Evolutionary conservation across 2,888 invertebrate genomes (phyloP), one percentile per base, ranked within the genome.

Genomic region (Chrysomela aeneicollis): DNA sequence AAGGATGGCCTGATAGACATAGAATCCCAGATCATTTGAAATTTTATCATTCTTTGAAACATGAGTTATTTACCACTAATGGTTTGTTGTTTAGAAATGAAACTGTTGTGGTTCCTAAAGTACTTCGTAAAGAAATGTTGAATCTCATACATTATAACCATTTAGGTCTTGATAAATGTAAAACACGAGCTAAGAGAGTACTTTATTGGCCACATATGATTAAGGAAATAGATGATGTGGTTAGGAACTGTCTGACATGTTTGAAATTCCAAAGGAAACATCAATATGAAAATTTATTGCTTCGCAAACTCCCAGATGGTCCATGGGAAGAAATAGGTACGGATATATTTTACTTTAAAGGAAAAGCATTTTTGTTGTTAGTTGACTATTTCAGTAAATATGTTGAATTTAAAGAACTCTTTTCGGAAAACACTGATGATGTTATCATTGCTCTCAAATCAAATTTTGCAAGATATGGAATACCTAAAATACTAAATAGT

Each of bases 1-100:
- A 64, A n/a, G 51, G 54, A 51, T 69, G 67, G 63, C 64, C 64
- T 32, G 37, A 58, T 18, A 57, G 55, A 50, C 46, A 50, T 46
- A 57, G 64, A 64, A 6, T 52, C 18, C 51, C 30, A 15, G 51
- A 35, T 15, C 19, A 22, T 35, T 18, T 61, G 22, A 18, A 47
- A 54, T 21, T 22, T 12, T 62, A 57, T 58, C 50, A 35, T 18
- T 57, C 37, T 3, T 52, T 54, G n/a, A 57, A 47, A 61, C 46
- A 65, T 37, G 57, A 57, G 21, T 18, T 65, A 12, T 21, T 51
- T 15, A 15, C 47, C 50, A 37, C n/a, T 5, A 50, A 61, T 12
- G 52, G 61, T 6, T 8, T 65, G 35, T 30, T 61, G 17, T 61
- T 54, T 15, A 61, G 57, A 61, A 62, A 62, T 21, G 19, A 37